Percentiles rank a stretch among this genome's conserved stretches.
These are phyloP conservation scores for Etheostoma perlongum DNA, from an alignment of 2,797 vertebrate genomes.

Conservation along the genomic window DNA sequence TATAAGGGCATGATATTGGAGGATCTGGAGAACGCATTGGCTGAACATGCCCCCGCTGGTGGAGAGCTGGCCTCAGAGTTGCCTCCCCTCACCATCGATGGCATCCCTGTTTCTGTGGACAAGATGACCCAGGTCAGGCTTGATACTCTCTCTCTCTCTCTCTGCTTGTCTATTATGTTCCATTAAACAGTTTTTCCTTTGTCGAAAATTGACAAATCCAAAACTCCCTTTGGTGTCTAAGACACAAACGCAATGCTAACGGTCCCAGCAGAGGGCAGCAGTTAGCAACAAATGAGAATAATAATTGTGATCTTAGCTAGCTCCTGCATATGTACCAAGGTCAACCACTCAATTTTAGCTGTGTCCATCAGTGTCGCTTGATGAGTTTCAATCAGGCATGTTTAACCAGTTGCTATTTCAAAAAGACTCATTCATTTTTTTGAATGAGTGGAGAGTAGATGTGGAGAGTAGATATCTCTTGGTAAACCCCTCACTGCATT, in stretches of 20 bases:
- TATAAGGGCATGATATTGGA: conserved; percentile 98
- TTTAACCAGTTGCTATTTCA: not conserved
- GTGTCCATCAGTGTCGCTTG: not conserved
- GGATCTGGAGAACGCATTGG: conserved; percentile 95
- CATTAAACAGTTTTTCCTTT: not conserved
- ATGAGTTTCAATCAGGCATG: not conserved
- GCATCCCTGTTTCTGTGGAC: conserved; percentile 98
- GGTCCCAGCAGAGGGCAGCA: conserved; percentile 73
- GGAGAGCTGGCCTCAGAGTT: conserved; percentile 95
- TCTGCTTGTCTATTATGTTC: not conserved
- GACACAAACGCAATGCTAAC: not conserved
- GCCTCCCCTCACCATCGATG: conserved; percentile 96
- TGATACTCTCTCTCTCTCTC: not conserved
- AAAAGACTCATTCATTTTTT: not conserved
- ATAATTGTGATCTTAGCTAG: conserved; percentile 20
- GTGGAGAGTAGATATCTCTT: conserved; percentile 13
- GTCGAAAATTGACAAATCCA: not conserved
- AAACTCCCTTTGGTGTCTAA: not conserved
- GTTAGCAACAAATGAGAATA: conserved; percentile 22
- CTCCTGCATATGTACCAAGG: conserved; percentile 31
- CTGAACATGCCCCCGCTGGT: conserved; percentile 94
- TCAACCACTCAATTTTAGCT: conserved; percentile 31
- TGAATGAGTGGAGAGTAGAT: conserved; percentile 13
- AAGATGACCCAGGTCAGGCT: conserved; percentile 97
- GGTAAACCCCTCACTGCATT: conserved; percentile 39